Base-by-base conservation (phyloP, 2,888 invertebrate species). In the Drosophila subquinaria region DNA sequence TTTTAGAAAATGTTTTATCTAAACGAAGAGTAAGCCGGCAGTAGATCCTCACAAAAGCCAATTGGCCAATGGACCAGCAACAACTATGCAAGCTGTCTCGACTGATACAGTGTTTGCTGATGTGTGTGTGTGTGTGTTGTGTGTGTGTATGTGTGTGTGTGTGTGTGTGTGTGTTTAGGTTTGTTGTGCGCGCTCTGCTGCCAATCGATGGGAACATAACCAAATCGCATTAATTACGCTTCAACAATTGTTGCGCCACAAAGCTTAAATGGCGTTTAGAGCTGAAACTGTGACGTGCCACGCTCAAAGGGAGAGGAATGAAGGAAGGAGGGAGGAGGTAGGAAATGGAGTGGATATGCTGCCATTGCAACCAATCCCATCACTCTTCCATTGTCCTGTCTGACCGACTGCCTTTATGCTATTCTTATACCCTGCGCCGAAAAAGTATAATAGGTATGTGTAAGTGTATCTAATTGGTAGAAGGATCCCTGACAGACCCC, bases 171-270 rank as follows among this genome's bases (percentile, higher is more conserved):
- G 23, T 23, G 10, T 27, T 23, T 11, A 38, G 56, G 13, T 5
- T 30, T 60, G 50, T 40, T 56, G 45, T 40, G 70, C 20, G 33
- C 15, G 9, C 40, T 40, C 10, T 57, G 67, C 64, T 35, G 72
- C 75, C 82, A 85, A 85, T 86, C 83, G 88, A 86, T 86, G 73
- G 72, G 30, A 73, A 82, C 80, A 80, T 76, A 88, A 68, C 76
- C 82, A 87, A 89, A 87, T 87, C 89, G 82, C 76, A 87, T 87
- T 89, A 87, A 81, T 87, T 82, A 89, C 87, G 85, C 87, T 81
- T 79, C 88, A 84, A 61, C 89, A 87, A 89, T 82, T 84, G 87
- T 85, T 84, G 87, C 72, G 89, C 87, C 89, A 79, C 89, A 87
- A 84, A 82, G 83, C 86, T 77, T 69, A 69, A 76, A 73, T 65